A percentile compares a stretch with the other conserved stretches of the same genome.
phyloP scores from a whole-genome alignment of 2,113 vertebrate species.

The Aix galericulata region DNA sequence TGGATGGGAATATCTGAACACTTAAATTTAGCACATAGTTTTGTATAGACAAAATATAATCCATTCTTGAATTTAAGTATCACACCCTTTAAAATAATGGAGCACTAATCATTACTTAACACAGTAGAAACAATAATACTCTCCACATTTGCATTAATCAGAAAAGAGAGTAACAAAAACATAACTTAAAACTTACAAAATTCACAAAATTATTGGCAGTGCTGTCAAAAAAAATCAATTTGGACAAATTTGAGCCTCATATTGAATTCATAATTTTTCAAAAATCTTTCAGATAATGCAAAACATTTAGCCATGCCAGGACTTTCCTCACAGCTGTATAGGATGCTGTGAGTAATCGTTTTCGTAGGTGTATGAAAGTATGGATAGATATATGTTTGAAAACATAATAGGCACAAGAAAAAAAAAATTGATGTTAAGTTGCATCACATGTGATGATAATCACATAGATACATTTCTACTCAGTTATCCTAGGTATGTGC shows the following conservation, averaged over 20 bases:
- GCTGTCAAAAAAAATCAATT: conserved; percentile 34
- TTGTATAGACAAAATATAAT: neutral
- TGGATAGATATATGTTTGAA: neutral
- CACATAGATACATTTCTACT: neutral
- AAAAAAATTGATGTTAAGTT: neutral
- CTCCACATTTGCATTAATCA: neutral
- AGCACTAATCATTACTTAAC: neutral
- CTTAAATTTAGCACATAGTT: neutral
- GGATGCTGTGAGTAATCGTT: neutral
- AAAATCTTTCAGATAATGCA: conserved; percentile 4
- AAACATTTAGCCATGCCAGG: neutral
- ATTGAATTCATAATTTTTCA: neutral
- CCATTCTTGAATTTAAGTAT: neutral
- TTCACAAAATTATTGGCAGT: neutral
- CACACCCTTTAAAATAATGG: neutral
- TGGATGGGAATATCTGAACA: neutral
- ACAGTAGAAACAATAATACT: neutral
- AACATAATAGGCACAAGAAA: neutral
- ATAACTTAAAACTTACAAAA: neutral
- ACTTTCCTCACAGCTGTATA: neutral
- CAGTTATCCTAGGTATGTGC: neutral
- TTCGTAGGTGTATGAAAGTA: neutral
- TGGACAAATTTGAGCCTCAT: neutral
- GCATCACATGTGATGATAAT: neutral
- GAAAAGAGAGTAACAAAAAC: neutral